Conservation (phyloP, 2,888 invertebrate genomes). For the Sinelater perroti region DNA sequence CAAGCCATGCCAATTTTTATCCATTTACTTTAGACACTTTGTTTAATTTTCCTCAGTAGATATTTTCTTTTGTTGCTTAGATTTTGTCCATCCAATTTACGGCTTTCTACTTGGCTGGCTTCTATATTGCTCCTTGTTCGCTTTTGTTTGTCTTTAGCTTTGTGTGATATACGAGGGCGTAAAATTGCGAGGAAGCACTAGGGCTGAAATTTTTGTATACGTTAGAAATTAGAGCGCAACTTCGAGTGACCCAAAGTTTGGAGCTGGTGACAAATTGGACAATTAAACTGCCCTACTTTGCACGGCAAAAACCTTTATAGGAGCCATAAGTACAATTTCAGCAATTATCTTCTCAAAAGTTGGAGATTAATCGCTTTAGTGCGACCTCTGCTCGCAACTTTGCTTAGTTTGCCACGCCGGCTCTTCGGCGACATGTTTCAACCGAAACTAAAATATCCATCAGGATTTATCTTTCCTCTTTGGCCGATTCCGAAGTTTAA, state of each 20-base stretch:
- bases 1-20: too few species aligned
- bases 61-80: conserved; percentile 21
- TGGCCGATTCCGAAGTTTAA: not conserved
- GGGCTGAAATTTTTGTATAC: conserved; percentile 21
- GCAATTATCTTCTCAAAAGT: conserved; percentile 21
- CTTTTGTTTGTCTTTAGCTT: conserved; percentile 20
- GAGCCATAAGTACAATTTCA: conserved; percentile 21
- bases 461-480: not conserved
- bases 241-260: conserved; percentile 16
- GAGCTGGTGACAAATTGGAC: conserved; percentile 2
- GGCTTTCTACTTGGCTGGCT: conserved; percentile 23
- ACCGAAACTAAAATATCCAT: not conserved
- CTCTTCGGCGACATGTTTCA: conserved; percentile 13
- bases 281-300: conserved; percentile 10
- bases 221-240: conserved; percentile 6
- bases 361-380: conserved; percentile 26
- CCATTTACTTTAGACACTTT: conserved; percentile 18
- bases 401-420: conserved; percentile 11
- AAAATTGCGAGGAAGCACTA: too few species aligned
- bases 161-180: conserved; percentile 13
- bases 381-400: conserved; percentile 19
- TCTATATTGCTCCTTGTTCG: conserved; percentile 20
- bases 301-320: conserved; percentile 7
- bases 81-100: conserved; percentile 26
- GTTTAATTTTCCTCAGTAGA: conserved; percentile 25